These are phyloP conservation scores for Phasianus colchicus DNA, from an alignment of 2,113 vertebrate genomes.

Conservation along the genomic window DNA sequence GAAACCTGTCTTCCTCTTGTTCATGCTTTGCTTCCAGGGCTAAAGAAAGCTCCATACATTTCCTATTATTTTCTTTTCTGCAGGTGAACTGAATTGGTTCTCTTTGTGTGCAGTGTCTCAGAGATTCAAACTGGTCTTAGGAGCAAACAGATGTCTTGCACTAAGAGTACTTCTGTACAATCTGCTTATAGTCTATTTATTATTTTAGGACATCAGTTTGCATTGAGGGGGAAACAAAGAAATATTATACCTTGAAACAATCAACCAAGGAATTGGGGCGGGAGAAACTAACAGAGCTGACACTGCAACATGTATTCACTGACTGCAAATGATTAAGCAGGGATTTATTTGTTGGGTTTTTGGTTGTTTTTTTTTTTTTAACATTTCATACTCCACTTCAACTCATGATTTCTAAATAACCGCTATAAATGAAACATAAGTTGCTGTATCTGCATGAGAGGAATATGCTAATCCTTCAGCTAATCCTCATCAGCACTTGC, in stretches of 20 bases:
- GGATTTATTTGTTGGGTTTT: background rate
- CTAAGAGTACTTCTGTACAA: background rate
- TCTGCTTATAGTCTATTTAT: background rate
- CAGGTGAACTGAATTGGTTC: background rate
- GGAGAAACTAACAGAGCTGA: background rate
- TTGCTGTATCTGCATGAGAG: background rate
- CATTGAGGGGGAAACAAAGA: background rate
- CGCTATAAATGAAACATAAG: background rate
- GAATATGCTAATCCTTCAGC: background rate
- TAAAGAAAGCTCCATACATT: background rate
- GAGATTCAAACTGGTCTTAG: background rate
- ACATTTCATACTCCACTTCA: background rate
- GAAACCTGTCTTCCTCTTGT: background rate
- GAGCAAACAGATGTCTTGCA: background rate
- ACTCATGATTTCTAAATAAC: background rate
- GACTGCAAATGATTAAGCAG: background rate
- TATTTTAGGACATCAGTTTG: conserved; percentile 24
- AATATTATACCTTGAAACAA: background rate
- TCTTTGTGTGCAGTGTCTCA: background rate
- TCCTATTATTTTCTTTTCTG: background rate
- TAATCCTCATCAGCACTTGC: background rate
- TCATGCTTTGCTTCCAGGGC: background rate
- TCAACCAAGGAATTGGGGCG: background rate
- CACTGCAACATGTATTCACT: background rate
- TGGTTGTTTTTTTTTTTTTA: background rate